A percentile compares a stretch with the other conserved stretches of the same genome.
Conservation (phyloP, 2,797 vertebrate species). For the Morelia viridis region DNA sequence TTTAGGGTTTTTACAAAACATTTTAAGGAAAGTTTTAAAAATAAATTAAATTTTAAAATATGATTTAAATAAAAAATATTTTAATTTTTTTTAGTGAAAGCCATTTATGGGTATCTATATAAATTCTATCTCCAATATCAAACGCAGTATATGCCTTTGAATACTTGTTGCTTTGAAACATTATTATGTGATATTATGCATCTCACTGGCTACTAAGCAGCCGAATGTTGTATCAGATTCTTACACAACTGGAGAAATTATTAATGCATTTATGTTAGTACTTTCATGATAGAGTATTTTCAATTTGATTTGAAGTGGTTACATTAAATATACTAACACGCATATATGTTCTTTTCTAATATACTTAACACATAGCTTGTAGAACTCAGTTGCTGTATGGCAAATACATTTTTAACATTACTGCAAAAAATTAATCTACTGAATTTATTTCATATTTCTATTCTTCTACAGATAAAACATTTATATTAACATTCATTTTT, state of each 20-base stretch:
- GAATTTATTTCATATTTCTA: background rate
- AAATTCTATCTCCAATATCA: background rate
- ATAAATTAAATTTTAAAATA: background rate
- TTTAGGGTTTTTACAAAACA: background rate
- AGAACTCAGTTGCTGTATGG: constrained; percentile 52
- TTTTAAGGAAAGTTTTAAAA: background rate
- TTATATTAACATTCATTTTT: background rate
- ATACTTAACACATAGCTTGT: constrained; percentile 39
- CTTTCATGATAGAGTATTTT: constrained; percentile 1
- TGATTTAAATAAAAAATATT: background rate
- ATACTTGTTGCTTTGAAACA: background rate
- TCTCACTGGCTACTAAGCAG: background rate
- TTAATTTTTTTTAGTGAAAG: background rate
- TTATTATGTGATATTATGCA: background rate
- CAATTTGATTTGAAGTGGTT: background rate
- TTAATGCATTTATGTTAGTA: background rate
- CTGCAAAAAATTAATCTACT: background rate
- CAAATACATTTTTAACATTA: constrained; percentile 44
- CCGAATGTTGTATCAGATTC: background rate
- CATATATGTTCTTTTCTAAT: constrained; percentile 40
- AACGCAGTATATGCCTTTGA: background rate
- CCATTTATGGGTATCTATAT: background rate
- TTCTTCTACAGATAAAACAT: background rate
- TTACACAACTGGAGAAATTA: background rate
- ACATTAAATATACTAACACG: background rate